phyloP scores from a whole-genome alignment of 2,797 vertebrate genomes.

The Microhierax caerulescens region DNA sequence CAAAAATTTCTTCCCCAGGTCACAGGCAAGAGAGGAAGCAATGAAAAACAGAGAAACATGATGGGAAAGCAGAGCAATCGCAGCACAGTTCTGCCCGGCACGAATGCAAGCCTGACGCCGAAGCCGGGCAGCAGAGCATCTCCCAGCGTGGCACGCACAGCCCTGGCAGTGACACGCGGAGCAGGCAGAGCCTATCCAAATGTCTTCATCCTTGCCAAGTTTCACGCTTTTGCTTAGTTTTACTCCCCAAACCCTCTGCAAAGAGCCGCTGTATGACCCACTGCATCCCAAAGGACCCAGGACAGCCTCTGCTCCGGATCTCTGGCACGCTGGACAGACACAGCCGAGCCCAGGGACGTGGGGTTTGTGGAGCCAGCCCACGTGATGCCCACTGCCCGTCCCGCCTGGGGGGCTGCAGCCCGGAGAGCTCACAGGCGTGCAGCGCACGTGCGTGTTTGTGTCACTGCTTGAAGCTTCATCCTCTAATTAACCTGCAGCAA shows the following conservation, averaged over 20 bases:
- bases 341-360: fast-evolving
- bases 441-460: fast-evolving
- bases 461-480: background rate
- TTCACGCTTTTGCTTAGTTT: background rate
- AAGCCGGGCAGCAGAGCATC: background rate
- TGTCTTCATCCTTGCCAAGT: background rate
- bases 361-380: background rate
- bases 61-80: too few relatives aligned
- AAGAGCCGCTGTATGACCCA: fast-evolving
- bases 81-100: background rate
- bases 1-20: background rate
- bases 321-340: background rate
- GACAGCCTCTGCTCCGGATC: background rate
- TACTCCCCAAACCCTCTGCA: background rate
- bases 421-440: fast-evolving
- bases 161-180: background rate
- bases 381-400: background rate
- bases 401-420: background rate
- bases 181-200: background rate
- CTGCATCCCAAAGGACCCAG: fast-evolving
- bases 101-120: too few relatives aligned
- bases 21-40: background rate
- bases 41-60: fast-evolving
- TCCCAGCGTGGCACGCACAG: fast-evolving
- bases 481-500: background rate